Evolutionary conservation across 2,888 invertebrate species (phyloP), one percentile per base, ranked within the genome.

Genomic region (Limenitis arthemis): DNA sequence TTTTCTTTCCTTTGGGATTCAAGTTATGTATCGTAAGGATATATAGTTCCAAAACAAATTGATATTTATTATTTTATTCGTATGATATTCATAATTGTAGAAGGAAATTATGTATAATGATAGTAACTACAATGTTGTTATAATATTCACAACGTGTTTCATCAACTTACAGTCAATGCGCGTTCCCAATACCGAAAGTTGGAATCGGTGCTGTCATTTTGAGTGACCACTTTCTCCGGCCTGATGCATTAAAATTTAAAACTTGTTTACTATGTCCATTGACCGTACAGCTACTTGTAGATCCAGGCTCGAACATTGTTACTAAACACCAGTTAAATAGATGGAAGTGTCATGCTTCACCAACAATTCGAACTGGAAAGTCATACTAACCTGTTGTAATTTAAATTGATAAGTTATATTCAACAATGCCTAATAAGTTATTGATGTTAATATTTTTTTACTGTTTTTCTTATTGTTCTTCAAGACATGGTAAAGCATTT

Each of bases 161-260:
- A 37, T 9, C 42, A 8, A 52, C 47, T 47, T 38, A 52, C 52
- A 75, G 70, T 70, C 75, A 58, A 57, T 63, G 66, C 74, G 75
- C 75, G 73, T 70, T 65, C 62, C 62, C 61, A 61, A 61, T 64
- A 67, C 67, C 56, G 73, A 80, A 79, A 79, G 79, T 70, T 60
- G 62, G 71, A 68, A 70, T 69, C 70, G 60, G 69, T 66, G 67
- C 68, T 68, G 70, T 64, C 65, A 65, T 67, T 72, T 71, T 60
- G 64, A 65, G 62, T 58, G 63, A 60, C 65, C 64, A 79, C 86
- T 85, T 86, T 86, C 85, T 75, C 84, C 72, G 59, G 69, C 58
- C 61, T 62, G 4, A 58, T 70, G 60, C 77, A 81, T 83, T 84
- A 74, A 83, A 79, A 85, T 86, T 81, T 80, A 73, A 83, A 84